A percentile compares a stretch with the other conserved stretches of the same genome.
Conservation (phyloP, 2,113 vertebrate genomes). For the Etheostoma cragini region DNA sequence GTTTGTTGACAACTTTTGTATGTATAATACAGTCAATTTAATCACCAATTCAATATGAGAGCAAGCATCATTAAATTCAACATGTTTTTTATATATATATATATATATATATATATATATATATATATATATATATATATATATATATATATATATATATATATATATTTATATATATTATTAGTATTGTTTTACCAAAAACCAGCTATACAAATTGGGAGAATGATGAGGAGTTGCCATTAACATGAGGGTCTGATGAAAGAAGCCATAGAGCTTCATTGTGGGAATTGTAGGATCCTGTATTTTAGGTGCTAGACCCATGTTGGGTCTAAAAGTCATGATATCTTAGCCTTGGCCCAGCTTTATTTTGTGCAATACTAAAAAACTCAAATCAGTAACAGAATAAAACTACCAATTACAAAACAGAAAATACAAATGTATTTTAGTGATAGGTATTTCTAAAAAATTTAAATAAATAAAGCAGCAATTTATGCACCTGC, state of each 20-base stretch:
- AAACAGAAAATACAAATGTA: not conserved
- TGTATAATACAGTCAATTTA: no score
- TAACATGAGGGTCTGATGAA: not conserved
- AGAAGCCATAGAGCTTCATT: not conserved
- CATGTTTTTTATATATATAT: not conserved
- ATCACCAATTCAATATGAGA: no score
- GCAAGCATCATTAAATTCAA: not conserved
- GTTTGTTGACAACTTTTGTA: not conserved
- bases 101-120: no score
- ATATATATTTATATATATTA: no score
- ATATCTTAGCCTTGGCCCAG: not conserved
- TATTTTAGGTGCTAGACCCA: not conserved
- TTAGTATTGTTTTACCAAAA: not conserved
- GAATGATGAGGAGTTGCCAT: not conserved
- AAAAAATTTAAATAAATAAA: no score
- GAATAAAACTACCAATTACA: not conserved
- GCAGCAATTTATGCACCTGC: not conserved
- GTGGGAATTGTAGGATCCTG: slow-evolving; percentile 4
- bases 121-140: no score
- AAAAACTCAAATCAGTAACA: not conserved
- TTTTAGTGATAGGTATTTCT: not conserved
- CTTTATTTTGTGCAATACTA: not conserved
- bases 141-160: no score
- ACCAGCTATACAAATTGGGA: not conserved
- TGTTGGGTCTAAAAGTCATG: not conserved